These are phyloP conservation scores for Lithophane semibrunnea DNA, from an alignment of 2,888 invertebrate genomes.

Conservation along the genomic window DNA sequence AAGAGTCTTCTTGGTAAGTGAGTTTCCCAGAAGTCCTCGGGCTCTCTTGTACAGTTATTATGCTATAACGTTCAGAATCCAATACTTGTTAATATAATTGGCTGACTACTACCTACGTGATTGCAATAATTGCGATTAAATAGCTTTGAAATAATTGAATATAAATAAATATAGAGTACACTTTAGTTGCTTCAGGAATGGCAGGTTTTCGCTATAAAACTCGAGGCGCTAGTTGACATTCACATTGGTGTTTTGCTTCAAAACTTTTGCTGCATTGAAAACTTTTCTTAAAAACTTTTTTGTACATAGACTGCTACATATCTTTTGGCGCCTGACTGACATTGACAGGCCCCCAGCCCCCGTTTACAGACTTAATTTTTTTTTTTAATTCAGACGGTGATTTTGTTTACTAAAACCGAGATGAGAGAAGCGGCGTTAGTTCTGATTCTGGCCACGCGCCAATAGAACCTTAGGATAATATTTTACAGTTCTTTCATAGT, in stretches of 20 bases:
- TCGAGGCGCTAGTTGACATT: background rate
- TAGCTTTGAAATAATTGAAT: slow-evolving; percentile 8
- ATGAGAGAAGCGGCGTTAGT: background rate
- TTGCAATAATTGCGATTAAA: background rate
- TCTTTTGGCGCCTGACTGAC: background rate
- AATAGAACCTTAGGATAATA: background rate
- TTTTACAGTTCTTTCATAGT: no score
- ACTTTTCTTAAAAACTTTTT: background rate
- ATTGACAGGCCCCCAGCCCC: background rate
- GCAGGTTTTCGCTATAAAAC: background rate
- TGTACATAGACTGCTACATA: background rate
- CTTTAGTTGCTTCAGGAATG: background rate
- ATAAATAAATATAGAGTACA: background rate
- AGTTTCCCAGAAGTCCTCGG: slow-evolving; percentile 31
- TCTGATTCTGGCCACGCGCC: background rate
- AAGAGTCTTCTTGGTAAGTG: slow-evolving; percentile 19
- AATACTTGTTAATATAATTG: slow-evolving; percentile 35
- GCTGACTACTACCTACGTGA: background rate
- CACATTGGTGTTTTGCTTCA: background rate
- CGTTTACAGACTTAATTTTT: no score
- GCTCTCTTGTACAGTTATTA: background rate
- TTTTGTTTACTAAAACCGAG: background rate
- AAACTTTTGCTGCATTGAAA: background rate
- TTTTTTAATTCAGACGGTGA: no score
- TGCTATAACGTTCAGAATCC: slow-evolving; percentile 3